Evolutionary conservation across 2,113 vertebrate genomes (phyloP).

Genomic region (Chlamydotis undulata): DNA sequence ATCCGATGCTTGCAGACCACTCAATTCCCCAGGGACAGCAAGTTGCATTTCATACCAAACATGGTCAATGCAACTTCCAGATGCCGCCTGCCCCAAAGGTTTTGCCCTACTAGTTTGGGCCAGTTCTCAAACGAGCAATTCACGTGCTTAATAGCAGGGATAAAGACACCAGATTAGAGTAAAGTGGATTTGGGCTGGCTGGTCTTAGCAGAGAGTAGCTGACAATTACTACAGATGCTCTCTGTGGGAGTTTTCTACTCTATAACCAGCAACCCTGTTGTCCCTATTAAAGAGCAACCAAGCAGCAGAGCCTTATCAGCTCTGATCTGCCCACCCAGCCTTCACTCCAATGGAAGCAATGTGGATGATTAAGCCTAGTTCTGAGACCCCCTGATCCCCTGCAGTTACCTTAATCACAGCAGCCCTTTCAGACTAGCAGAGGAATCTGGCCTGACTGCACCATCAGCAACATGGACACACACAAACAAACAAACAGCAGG

Average conservation of each 20-base stretch:
- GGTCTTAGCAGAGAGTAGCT: background rate
- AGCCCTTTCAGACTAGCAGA: background rate
- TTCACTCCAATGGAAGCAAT: background rate
- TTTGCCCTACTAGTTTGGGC: constrained; percentile 30
- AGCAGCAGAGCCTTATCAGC: background rate
- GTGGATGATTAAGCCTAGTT: background rate
- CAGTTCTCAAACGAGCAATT: background rate
- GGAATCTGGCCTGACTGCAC: background rate
- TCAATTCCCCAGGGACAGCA: background rate
- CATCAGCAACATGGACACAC: background rate
- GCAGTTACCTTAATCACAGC: background rate
- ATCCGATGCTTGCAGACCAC: constrained; percentile 13
- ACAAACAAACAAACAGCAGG: background rate
- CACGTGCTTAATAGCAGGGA: constrained; percentile 8
- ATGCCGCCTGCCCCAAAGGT: constrained; percentile 47
- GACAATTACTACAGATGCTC: background rate
- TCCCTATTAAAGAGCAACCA: background rate
- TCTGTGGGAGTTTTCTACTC: background rate
- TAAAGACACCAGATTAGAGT: constrained; percentile 30
- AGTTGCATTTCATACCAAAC: constrained; percentile 59
- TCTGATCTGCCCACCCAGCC: background rate
- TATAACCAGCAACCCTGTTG: background rate
- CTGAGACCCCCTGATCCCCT: background rate
- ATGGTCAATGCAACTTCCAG: constrained; percentile 49
- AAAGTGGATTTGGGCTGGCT: constrained; percentile 26